phyloP scores from a whole-genome alignment of 2,113 vertebrate species.

The Choloepus hoffmanni region DNA sequence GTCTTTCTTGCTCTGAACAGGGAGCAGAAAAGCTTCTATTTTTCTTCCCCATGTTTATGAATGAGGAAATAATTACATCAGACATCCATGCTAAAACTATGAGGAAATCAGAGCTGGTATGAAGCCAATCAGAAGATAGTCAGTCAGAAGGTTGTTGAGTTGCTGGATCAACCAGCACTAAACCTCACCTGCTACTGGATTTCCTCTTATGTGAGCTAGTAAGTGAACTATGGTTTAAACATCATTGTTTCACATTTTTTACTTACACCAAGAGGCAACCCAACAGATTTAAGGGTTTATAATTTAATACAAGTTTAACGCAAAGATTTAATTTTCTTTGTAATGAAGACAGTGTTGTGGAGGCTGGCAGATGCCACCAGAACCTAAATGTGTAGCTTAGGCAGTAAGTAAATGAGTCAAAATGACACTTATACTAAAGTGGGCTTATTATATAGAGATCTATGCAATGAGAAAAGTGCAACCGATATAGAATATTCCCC shows the following conservation, averaged over 20 bases:
- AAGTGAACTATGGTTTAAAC: not conserved
- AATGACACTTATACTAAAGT: not conserved
- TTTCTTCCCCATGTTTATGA: not conserved
- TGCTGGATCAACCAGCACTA: not conserved
- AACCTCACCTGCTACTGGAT: not conserved
- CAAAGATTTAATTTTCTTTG: not conserved
- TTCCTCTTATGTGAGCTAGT: not conserved
- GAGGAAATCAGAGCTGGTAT: not conserved
- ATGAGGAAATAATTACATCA: not conserved
- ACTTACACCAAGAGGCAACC: not conserved
- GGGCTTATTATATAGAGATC: not conserved
- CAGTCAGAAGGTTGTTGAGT: not conserved
- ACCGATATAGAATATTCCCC: not conserved
- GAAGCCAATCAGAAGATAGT: not conserved
- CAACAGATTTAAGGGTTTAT: not conserved
- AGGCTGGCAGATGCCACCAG: not conserved
- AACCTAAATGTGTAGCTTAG: not conserved
- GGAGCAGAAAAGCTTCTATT: not conserved
- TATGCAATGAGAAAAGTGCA: not conserved
- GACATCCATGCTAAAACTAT: not conserved
- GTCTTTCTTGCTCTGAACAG: not conserved
- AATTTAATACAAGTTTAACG: too few relatives aligned
- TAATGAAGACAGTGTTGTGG: not conserved
- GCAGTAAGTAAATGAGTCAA: not conserved
- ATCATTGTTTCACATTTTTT: not conserved